phyloP scores from a whole-genome alignment of 2,888 invertebrate species.

The Arge pagana region DNA sequence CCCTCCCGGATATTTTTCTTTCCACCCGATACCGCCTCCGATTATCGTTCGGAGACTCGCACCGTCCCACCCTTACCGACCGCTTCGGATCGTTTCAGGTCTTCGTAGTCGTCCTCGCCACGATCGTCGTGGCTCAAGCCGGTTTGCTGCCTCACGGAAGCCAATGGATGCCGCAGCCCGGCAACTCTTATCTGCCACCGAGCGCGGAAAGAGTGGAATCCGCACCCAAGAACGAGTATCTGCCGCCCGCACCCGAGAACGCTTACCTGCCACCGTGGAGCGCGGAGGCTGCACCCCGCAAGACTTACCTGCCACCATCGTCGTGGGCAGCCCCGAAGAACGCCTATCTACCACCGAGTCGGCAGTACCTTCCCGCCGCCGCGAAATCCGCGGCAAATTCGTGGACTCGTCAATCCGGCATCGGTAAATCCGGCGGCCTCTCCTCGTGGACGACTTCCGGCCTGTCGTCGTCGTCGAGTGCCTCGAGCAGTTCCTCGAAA shows the following conservation, averaged over 20 bases:
- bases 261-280: neutral
- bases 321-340: neutral
- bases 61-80: neutral
- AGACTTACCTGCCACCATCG: neutral
- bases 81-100: slow-evolving; percentile 25
- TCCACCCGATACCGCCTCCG: no score
- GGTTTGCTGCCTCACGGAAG: slow-evolving; percentile 41
- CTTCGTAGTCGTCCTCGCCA: slow-evolving; percentile 32
- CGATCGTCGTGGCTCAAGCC: slow-evolving; percentile 33
- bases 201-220: neutral
- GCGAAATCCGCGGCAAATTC: neutral
- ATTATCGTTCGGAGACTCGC: no score
- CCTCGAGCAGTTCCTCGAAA: slow-evolving; percentile 2
- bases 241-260: neutral
- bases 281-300: neutral
- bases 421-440: neutral
- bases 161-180: slow-evolving; percentile 21
- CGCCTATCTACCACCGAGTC: neutral
- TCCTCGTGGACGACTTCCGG: neutral
- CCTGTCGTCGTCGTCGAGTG: slow-evolving; percentile 9
- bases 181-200: slow-evolving; percentile 30
- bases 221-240: neutral
- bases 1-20: no score
- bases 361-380: neutral
- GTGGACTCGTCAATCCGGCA: neutral